These are phyloP conservation scores for Callosobruchus maculatus DNA, from an alignment of 2,888 invertebrate species.

Conservation along the genomic window DNA sequence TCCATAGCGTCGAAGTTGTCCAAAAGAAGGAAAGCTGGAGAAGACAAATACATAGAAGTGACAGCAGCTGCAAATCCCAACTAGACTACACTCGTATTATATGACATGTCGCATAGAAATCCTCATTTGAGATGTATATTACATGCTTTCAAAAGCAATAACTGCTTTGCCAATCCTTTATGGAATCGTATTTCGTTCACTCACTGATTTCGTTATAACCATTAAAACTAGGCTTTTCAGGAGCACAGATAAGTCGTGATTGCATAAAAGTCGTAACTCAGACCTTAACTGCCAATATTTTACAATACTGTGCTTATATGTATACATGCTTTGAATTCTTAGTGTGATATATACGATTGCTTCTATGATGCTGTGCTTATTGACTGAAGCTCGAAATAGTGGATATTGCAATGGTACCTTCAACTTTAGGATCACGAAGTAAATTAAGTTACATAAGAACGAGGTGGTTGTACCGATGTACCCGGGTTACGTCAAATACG, in stretches of 20 bases:
- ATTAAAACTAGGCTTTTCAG: too few species aligned
- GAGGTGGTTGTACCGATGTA: neutral
- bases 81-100: too few species aligned
- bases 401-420: neutral
- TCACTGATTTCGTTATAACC: neutral
- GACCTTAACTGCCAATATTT: neutral
- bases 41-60: too few species aligned
- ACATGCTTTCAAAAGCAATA: neutral
- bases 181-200: neutral
- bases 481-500: neutral
- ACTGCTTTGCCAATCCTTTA: neutral
- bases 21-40: too few species aligned
- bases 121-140: neutral
- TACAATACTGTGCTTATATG: too few species aligned
- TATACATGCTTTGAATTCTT: neutral
- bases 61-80: too few species aligned
- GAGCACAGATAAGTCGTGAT: neutral
- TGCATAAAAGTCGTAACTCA: neutral
- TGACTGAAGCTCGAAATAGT: neutral
- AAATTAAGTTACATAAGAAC: neutral
- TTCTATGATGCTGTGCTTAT: neutral
- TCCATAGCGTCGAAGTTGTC: too few species aligned
- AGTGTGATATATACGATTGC: neutral
- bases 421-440: neutral
- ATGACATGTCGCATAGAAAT: neutral